phyloP scores from a whole-genome alignment of 1,140 invertebrate species.

The Ectropis grisescens region DNA sequence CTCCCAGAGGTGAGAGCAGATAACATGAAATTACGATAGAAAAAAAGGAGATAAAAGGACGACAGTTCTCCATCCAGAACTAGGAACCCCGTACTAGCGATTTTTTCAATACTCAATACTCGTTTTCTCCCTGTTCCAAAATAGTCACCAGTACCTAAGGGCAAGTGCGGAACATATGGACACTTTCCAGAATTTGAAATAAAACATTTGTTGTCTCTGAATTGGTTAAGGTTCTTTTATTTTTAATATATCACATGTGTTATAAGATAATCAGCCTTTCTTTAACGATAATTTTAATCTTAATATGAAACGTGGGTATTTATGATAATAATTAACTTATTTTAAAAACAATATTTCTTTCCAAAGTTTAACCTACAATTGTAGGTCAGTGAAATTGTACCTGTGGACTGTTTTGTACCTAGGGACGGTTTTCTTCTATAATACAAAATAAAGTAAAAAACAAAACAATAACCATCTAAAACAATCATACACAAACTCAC shows the following conservation, averaged over 20 bases:
- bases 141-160: too few species aligned
- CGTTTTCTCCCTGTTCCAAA: too few species aligned
- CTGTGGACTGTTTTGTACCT: conserved; percentile 5
- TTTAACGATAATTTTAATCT: conserved; percentile 1
- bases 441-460: conserved; percentile 6
- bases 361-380: conserved; percentile 3
- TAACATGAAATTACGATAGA: too few species aligned
- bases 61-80: too few species aligned
- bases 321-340: conserved; percentile 4
- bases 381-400: conserved; percentile 2
- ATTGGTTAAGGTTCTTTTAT: neutral
- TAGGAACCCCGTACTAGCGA: too few species aligned
- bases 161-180: conserved; percentile 1
- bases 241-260: conserved; percentile 2
- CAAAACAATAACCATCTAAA: conserved; percentile 6
- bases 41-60: too few species aligned
- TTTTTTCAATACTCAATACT: too few species aligned
- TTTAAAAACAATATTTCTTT: conserved; percentile 1
- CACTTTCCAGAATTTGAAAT: conserved; percentile 1
- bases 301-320: neutral
- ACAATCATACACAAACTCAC: conserved; percentile 1
- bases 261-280: conserved; percentile 3
- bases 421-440: conserved; percentile 2
- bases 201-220: neutral
- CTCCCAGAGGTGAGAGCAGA: too few species aligned